Conservation (phyloP, 1,140 invertebrate species). For the Tetraneura akinire region DNA sequence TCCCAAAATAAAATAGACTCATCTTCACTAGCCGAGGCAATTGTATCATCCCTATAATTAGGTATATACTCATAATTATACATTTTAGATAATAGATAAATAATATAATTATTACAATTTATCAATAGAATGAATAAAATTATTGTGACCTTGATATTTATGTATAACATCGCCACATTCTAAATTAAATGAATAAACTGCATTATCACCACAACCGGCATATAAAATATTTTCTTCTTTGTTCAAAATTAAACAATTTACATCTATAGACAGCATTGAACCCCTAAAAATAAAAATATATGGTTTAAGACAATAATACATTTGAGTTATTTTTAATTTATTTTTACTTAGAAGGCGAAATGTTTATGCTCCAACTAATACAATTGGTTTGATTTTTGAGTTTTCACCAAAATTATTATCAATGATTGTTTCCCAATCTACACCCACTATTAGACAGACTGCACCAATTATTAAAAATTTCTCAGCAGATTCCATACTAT, state of each 20-base stretch:
- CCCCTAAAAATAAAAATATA: not conserved
- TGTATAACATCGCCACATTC: conserved; percentile 73
- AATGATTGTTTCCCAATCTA: conserved; percentile 71
- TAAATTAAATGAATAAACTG: conserved; percentile 76
- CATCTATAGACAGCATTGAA: conserved; percentile 43
- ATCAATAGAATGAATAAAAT: conserved; percentile 78
- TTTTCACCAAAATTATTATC: conserved; percentile 65
- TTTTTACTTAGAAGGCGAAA: conserved; percentile 44
- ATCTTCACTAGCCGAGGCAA: conserved; percentile 82
- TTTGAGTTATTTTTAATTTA: not conserved
- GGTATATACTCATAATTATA: not conserved
- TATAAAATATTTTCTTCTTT: conserved; percentile 61
- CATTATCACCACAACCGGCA: conserved; percentile 83
- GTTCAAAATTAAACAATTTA: conserved; percentile 45
- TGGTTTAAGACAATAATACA: too few species aligned
- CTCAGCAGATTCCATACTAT: conserved; percentile 71
- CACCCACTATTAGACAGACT: conserved; percentile 72
- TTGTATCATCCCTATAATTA: conserved; percentile 64
- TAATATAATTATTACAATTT: conserved; percentile 63
- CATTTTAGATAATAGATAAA: not conserved
- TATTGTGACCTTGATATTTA: conserved; percentile 72
- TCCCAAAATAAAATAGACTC: conserved; percentile 84
- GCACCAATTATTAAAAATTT: conserved; percentile 75
- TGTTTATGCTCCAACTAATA: conserved; percentile 50
- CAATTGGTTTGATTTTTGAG: conserved; percentile 54